phyloP scores from a whole-genome alignment of 2,797 vertebrate species.

The Takifugu ocellatus region DNA sequence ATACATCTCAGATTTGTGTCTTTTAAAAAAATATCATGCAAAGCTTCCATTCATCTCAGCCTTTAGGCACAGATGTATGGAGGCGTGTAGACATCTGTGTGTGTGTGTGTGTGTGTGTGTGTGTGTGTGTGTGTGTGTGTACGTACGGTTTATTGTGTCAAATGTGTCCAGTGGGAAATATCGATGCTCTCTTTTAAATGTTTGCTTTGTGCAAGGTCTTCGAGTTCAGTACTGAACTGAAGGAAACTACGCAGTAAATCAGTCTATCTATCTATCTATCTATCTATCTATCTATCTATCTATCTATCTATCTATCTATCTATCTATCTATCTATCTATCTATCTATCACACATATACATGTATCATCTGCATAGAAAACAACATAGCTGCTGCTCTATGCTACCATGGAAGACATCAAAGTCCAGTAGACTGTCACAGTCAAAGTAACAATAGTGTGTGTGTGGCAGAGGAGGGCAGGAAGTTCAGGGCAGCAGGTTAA shows the following conservation, averaged over 20 bases:
- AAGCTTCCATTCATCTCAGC: constrained; percentile 9
- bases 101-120: not conserved
- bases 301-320: not conserved
- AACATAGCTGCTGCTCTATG: too few relatives aligned
- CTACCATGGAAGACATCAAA: too few relatives aligned
- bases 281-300: not conserved
- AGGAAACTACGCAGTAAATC: constrained; percentile 61
- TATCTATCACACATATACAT: too few relatives aligned
- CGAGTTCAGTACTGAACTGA: constrained; percentile 64
- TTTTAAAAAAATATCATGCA: constrained; percentile 3
- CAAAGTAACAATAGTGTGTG: too few relatives aligned
- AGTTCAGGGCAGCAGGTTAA: too few relatives aligned
- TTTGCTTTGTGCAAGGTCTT: constrained; percentile 59
- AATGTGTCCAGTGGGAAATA: constrained; percentile 43
- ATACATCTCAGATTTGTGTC: constrained; percentile 18
- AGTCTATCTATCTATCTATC: constrained; percentile 16
- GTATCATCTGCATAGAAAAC: too few relatives aligned
- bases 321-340: not conserved
- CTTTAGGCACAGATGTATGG: constrained; percentile 8
- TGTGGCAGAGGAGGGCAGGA: too few relatives aligned
- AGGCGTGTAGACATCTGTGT: not conserved
- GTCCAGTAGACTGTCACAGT: too few relatives aligned
- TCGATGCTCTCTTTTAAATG: constrained; percentile 39
- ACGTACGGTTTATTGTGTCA: constrained; percentile 7
- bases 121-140: not conserved